Evolutionary conservation across 1,140 invertebrate genomes (phyloP), one percentile per base, ranked within the genome.

Genomic region (Nebria ingens): DNA sequence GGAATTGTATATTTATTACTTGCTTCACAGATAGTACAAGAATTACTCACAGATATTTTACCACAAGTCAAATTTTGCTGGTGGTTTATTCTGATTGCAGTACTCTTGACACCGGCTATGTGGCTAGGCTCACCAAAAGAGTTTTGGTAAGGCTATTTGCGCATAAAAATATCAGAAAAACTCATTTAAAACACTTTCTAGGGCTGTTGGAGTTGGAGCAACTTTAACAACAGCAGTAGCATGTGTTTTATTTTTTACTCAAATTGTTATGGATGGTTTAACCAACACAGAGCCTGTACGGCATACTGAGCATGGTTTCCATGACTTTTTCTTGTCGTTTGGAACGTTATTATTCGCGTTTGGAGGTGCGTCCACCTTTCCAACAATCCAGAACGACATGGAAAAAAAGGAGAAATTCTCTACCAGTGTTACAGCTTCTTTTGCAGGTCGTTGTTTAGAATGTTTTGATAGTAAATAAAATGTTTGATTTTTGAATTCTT

Each of bases 121-220:
- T 84, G 84, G 73, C 74, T 86, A 1, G 84, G 83, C 23, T 80
- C 83, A 2, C 86, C 87, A 1, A 84, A 83, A 63, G 82, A 87
- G 61, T 86, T 86, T 66, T 79, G 80, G 84, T 85, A 71, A 73
- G 72, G 29, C 56, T 45, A 29, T 17, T 21, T n/a, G n/a, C n/a
- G n/a, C n/a, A n/a, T n/a, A n/a, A n/a, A n/a, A n/a, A n/a, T n/a
- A n/a, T n/a, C n/a, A n/a, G n/a, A n/a, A n/a, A n/a, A n/a, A n/a
- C n/a, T n/a, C n/a, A n/a, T n/a, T n/a, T n/a, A n/a, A n/a, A n/a
- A n/a, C n/a, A n/a, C 6, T 34, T 34, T 63, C 6, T 62, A 78
- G 77, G 68, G 61, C 70, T 21, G 72, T 76, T 2, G 77, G 78
- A 2, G 63, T 82, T 9, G 68, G 79, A 9, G 81, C 81, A 0